Evolutionary conservation across 2,113 vertebrate genomes (phyloP), one percentile per base, ranked within the genome.

Genomic region (Rhipidura dahli): DNA sequence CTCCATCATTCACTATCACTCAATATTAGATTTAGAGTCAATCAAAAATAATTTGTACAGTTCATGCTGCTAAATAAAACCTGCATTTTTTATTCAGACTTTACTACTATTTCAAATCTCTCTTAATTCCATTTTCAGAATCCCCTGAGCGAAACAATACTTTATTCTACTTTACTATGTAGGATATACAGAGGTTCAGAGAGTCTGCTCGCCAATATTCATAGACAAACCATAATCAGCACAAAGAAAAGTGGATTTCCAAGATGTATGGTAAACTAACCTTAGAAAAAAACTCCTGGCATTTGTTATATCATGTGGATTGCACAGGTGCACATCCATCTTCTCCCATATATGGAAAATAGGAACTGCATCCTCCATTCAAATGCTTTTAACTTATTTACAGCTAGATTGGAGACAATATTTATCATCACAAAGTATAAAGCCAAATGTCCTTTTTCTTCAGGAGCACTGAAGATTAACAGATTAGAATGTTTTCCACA

Each of bases 401-500:
- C 96, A 98, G 83, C 96, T 95, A 94, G 94, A 94, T 96, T 93
- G 94, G 96, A 98, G 89, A 65, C 72, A 96, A 93, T 98, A 98
- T 98, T 98, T 94, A 98, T 98, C 97, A 97, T 96, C 93, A 93
- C 96, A 97, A 97, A 97, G 96, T 96, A 96, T 97, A 97, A 98
- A 98, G 97, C 97, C 98, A 98, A 98, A 97, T 96, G 97, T 98
- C 95, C 91, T 92, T 89, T 97, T 97, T 97, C 97, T 98, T 97
- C 96, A 97, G 98, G 97, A 98, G 98, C 97, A 98, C 98, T 97
- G 97, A 95, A 98, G 98, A 98, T 98, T 98, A 98, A 98, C 97
- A 98, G 98, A 98, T 98, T 97, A 98, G 98, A 98, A 99, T 99
- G 98, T 98, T 99, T 99, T 99, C 98, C 99, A 99, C 98, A 99